A percentile compares a stretch with the other conserved stretches of the same genome.
These are phyloP conservation scores for Trichogramma evanescens DNA, from an alignment of 2,888 invertebrate species.

Conservation along the genomic window DNA sequence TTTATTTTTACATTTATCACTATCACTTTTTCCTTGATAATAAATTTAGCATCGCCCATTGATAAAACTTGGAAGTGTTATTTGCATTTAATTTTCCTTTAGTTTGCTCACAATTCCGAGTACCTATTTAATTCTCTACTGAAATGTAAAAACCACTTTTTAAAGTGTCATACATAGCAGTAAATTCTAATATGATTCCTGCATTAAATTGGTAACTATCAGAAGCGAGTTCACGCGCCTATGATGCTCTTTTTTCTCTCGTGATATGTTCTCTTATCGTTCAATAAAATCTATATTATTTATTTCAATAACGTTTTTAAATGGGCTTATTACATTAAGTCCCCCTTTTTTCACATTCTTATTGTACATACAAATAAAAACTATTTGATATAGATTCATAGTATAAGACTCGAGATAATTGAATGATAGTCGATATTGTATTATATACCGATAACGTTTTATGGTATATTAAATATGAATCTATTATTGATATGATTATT, in stretches of 20 bases:
- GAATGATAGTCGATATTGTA: conserved; percentile 43
- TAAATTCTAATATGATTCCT: too few relatives aligned
- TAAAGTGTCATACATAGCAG: too few relatives aligned
- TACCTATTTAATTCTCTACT: too few relatives aligned
- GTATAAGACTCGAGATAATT: conserved; percentile 38
- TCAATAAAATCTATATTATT: conserved; percentile 15
- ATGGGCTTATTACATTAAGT: conserved; percentile 15
- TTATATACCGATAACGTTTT: conserved; percentile 42
- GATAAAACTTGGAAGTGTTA: too few relatives aligned
- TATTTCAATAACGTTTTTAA: conserved; percentile 18
- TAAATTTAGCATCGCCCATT: too few relatives aligned
- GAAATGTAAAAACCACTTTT: too few relatives aligned
- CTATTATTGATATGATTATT: conserved; percentile 23
- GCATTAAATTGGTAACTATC: too few relatives aligned
- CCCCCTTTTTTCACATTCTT: conserved; percentile 32
- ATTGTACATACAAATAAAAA: conserved; percentile 41
- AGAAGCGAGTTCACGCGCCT: conserved; percentile 3
- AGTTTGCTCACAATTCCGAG: too few relatives aligned
- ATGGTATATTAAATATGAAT: conserved; percentile 37
- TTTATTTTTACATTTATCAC: too few relatives aligned
- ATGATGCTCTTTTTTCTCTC: conserved; percentile 9
- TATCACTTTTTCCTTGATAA: too few relatives aligned
- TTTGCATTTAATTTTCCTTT: too few relatives aligned
- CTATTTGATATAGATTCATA: conserved; percentile 41
- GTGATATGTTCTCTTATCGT: conserved; percentile 15